A percentile compares a stretch with the other conserved stretches of the same genome.
phyloP scores from a whole-genome alignment of 2,797 vertebrate genomes.

The Rhincodon typus region DNA sequence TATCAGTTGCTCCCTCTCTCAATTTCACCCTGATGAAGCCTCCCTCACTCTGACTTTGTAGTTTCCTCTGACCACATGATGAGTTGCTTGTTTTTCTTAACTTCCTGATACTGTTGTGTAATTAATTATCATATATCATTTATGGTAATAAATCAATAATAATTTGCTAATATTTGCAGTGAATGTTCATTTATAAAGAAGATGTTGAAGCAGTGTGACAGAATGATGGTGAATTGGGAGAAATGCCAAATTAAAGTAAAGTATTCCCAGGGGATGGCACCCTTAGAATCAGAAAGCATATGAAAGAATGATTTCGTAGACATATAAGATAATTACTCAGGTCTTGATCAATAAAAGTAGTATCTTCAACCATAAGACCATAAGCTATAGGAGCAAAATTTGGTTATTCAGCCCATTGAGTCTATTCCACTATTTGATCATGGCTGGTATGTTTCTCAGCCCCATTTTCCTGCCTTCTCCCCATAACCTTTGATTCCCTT shows the following conservation, averaged over 20 bases:
- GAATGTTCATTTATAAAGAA: neutral
- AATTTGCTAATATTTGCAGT: neutral
- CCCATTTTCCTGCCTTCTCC: too few species aligned
- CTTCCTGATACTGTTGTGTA: too few species aligned
- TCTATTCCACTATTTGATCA: too few species aligned
- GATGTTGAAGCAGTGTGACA: neutral
- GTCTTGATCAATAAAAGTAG: neutral
- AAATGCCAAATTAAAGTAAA: neutral
- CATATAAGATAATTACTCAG: neutral
- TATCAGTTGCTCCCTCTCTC: too few species aligned
- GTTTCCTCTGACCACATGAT: too few species aligned
- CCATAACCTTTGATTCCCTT: too few species aligned
- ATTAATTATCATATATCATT: neutral
- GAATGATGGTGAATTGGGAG: neutral
- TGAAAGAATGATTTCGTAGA: neutral
- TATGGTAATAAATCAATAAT: neutral
- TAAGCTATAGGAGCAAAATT: too few species aligned
- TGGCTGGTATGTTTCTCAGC: too few species aligned
- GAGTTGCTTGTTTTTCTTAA: too few species aligned
- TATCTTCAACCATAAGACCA: neutral
- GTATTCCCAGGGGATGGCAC: neutral
- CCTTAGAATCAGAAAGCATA: neutral
- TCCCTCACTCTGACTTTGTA: too few species aligned
- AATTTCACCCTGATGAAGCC: too few species aligned
- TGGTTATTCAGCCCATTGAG: too few species aligned